These are phyloP conservation scores for Xyrichtys novacula DNA, from an alignment of 2,797 vertebrate species.

Conservation along the genomic window DNA sequence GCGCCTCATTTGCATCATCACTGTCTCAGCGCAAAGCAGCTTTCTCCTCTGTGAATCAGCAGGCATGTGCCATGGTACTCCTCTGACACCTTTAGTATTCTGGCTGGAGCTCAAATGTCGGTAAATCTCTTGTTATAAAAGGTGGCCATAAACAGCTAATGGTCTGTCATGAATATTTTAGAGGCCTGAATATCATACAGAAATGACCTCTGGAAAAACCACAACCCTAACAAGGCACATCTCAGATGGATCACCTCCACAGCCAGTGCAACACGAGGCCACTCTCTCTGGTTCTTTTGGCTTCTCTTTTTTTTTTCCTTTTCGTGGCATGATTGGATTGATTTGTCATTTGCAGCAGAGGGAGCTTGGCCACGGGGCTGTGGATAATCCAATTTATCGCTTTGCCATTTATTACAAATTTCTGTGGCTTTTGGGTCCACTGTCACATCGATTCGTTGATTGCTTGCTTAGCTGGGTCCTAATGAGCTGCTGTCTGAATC, in stretches of 20 bases:
- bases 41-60: slow-evolving; percentile 53
- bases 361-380: slow-evolving; percentile 78
- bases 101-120: slow-evolving; percentile 68
- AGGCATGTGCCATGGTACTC: slow-evolving; percentile 54
- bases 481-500: slow-evolving; percentile 85
- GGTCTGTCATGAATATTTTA: slow-evolving; percentile 80
- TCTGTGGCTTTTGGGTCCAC: slow-evolving; percentile 83
- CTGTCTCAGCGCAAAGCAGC: slow-evolving; percentile 5
- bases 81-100: slow-evolving; percentile 72
- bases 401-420: slow-evolving; percentile 86
- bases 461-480: slow-evolving; percentile 84
- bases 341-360: slow-evolving; percentile 81
- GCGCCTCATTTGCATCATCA: slow-evolving; percentile 53
- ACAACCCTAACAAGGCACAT: slow-evolving; percentile 61
- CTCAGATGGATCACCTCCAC: slow-evolving; percentile 60
- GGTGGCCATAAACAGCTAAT: slow-evolving; percentile 79
- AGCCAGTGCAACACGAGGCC: slow-evolving; percentile 39
- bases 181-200: slow-evolving; percentile 64
- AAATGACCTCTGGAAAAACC: slow-evolving; percentile 73
- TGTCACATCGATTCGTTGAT: slow-evolving; percentile 84
- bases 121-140: slow-evolving; percentile 79
- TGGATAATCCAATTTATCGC: slow-evolving; percentile 84
- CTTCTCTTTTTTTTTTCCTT: slow-evolving; percentile 41
- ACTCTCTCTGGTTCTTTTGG: slow-evolving; percentile 59
- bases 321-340: slow-evolving; percentile 77